A percentile compares a stretch with the other conserved stretches of the same genome.
These are phyloP conservation scores for Macrostomum cliftonense DNA, from an alignment of 2,888 invertebrate species.

Conservation along the genomic window DNA sequence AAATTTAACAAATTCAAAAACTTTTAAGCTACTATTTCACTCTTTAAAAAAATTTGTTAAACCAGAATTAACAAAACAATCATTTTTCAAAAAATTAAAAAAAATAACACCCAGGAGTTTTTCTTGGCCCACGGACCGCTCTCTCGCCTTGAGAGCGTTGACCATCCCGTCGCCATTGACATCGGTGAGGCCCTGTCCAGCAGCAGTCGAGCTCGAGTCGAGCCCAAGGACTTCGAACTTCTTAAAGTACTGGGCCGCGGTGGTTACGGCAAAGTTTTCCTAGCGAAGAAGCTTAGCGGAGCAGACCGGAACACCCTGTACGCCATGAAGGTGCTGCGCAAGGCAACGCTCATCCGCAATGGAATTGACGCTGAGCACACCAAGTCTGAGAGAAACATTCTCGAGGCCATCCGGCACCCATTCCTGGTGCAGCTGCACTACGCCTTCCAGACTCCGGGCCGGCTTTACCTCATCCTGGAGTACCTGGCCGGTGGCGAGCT, in stretches of 20 bases:
- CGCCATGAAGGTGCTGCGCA: constrained; percentile 85
- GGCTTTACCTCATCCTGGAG: constrained; percentile 93
- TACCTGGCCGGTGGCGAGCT: constrained; percentile 96
- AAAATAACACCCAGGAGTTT: too few species aligned
- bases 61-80: too few species aligned
- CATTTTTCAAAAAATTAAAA: too few species aligned
- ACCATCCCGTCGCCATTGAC: too few species aligned
- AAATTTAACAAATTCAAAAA: too few species aligned
- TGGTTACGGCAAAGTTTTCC: constrained; percentile 81
- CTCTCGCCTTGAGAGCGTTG: too few species aligned
- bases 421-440: constrained; percentile 97
- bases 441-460: constrained; percentile 98
- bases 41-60: too few species aligned
- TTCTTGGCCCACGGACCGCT: too few species aligned
- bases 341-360: constrained; percentile 91
- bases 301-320: constrained; percentile 76
- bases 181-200: too few species aligned
- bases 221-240: constrained; percentile 68
- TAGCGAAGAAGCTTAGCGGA: constrained; percentile 70
- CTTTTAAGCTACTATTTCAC: too few species aligned
- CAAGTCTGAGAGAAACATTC: constrained; percentile 94
- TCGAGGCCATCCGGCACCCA: constrained; percentile 95
- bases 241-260: constrained; percentile 84
- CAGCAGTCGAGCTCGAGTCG: too few species aligned
- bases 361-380: constrained; percentile 99